These are phyloP conservation scores for Sarcophaga caerulescens DNA, from an alignment of 2,888 invertebrate species.

Conservation along the genomic window DNA sequence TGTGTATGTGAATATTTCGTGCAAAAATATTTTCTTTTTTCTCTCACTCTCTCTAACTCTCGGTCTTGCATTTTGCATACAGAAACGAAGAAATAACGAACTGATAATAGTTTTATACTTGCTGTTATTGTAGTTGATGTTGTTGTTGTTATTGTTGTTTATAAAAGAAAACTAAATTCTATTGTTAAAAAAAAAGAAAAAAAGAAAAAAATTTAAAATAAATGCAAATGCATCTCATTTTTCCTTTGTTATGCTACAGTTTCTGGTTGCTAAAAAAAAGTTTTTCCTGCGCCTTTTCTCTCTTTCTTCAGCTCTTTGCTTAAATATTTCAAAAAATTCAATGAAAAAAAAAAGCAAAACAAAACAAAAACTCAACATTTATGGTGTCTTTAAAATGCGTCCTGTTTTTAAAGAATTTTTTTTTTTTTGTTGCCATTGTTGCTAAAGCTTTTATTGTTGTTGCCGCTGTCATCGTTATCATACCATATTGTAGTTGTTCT, in stretches of 20 bases:
- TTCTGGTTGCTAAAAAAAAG: not conserved
- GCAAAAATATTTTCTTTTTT: not conserved
- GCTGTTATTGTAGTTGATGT: not conserved
- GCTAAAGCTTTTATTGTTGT: not conserved
- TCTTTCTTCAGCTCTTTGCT: not conserved
- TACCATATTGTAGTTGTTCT: not conserved
- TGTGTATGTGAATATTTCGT: not conserved
- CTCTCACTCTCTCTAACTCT: not conserved
- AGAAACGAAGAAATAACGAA: not conserved
- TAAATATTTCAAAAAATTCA: too few relatives aligned
- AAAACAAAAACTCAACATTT: slow-evolving; percentile 10
- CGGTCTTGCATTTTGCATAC: not conserved
- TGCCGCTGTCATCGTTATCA: not conserved
- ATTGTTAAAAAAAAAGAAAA: slow-evolving; percentile 1
- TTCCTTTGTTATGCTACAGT: slow-evolving; percentile 24
- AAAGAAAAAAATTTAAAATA: too few relatives aligned
- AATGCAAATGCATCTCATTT: not conserved
- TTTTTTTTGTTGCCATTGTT: not conserved
- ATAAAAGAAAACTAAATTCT: slow-evolving; percentile 1
- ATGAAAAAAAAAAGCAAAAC: not conserved
- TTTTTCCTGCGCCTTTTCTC: not conserved
- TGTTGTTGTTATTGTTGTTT: not conserved
- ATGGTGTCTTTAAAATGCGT: slow-evolving; percentile 24
- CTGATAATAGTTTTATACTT: not conserved
- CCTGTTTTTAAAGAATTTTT: not conserved